Percentiles rank a stretch among this genome's conserved stretches.
Conservation (phyloP, 2,113 vertebrate species). For the Pachyramphus minor region DNA sequence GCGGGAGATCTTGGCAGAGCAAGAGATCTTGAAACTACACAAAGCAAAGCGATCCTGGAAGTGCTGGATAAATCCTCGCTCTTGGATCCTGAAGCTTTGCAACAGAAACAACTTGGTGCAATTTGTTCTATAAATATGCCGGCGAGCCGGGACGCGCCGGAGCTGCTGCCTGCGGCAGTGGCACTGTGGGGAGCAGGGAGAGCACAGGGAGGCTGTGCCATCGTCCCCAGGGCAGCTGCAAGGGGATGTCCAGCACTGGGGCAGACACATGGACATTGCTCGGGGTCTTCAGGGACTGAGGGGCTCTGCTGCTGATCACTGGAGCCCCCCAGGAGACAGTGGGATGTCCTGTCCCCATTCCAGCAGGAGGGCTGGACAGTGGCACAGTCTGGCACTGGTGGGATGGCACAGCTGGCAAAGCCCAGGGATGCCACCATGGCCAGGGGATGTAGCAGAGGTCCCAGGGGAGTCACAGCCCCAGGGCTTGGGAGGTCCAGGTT, state of each 20-base stretch:
- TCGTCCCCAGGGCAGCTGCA: neutral
- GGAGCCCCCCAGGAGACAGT: neutral
- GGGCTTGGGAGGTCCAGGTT: neutral
- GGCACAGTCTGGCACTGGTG: neutral
- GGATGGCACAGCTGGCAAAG: neutral
- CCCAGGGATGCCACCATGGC: neutral
- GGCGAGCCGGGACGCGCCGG: constrained; percentile 43
- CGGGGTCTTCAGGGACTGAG: rapidly evolving
- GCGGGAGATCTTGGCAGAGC: neutral
- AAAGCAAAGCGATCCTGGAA: neutral
- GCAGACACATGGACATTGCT: rapidly evolving
- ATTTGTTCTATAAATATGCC: constrained; percentile 55
- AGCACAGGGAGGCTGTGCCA: rapidly evolving
- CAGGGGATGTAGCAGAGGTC: neutral
- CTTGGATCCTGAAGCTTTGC: neutral
- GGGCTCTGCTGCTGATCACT: neutral
- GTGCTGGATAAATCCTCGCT: neutral
- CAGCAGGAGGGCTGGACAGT: rapidly evolving
- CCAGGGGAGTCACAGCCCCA: neutral
- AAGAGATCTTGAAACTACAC: neutral
- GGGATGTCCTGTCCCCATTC: neutral
- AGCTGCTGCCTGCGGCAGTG: neutral
- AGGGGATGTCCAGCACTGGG: neutral
- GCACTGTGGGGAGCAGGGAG: neutral
- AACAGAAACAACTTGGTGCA: constrained; percentile 29